Conservation (phyloP, 2,797 vertebrate species). For the Megalops cyprinoides region DNA sequence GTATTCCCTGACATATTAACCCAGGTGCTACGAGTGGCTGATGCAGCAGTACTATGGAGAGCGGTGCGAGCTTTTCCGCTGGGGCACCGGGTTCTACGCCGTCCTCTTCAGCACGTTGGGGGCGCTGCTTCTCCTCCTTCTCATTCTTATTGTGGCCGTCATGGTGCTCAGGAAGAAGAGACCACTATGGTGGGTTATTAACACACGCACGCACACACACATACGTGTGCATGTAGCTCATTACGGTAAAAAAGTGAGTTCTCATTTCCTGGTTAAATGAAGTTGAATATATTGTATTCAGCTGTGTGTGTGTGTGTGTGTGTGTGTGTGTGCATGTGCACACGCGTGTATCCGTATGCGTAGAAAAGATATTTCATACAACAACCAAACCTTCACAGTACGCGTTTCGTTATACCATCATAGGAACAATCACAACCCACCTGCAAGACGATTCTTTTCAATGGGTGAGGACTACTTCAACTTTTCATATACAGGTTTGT, state of each 20-base stretch:
- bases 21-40: not conserved
- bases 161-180: not conserved
- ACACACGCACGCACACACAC: not conserved
- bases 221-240: not conserved
- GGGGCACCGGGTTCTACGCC: not conserved
- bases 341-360: not conserved
- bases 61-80: not conserved
- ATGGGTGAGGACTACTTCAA: not conserved
- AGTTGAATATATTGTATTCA: no score
- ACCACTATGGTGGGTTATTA: not conserved
- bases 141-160: not conserved
- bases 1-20: not conserved
- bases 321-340: not conserved
- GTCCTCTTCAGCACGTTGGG: not conserved
- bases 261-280: no score
- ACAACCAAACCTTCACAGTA: no score
- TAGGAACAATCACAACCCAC: not conserved
- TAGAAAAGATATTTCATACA: no score
- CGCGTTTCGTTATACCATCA: not conserved
- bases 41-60: slow-evolving; percentile 5
- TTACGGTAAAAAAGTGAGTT: no score
- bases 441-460: not conserved
- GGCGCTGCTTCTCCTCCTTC: not conserved
- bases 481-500: not conserved
- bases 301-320: no score